Percentiles rank a stretch among this genome's conserved stretches.
phyloP scores from a whole-genome alignment of 2,888 invertebrate genomes.

The Criorhina ranunculi region DNA sequence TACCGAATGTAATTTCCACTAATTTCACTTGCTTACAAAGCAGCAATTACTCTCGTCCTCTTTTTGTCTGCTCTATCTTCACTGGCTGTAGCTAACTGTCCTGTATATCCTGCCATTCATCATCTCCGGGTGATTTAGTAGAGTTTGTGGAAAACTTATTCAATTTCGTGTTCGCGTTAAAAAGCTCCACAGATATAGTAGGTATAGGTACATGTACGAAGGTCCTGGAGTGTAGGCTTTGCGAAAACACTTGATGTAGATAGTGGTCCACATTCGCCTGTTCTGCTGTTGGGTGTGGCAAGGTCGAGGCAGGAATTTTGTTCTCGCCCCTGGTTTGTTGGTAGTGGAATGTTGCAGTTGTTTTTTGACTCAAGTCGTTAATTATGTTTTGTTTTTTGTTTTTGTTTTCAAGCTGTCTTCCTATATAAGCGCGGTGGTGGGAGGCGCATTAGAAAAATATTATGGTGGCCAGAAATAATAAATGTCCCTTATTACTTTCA shows the following conservation, averaged over 20 bases:
- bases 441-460: slow-evolving; percentile 22
- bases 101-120: slow-evolving; percentile 66
- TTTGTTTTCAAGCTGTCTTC: slow-evolving; percentile 23
- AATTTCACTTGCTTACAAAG: slow-evolving; percentile 64
- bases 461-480: slow-evolving; percentile 29
- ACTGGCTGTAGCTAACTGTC: slow-evolving; percentile 46
- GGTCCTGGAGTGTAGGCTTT: slow-evolving; percentile 37
- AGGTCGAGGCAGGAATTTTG: slow-evolving; percentile 49
- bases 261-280: slow-evolving; percentile 46
- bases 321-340: slow-evolving; percentile 31
- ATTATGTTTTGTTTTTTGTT: slow-evolving; percentile 59
- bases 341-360: slow-evolving; percentile 57
- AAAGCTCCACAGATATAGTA: slow-evolving; percentile 49
- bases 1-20: slow-evolving; percentile 66
- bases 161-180: slow-evolving; percentile 71
- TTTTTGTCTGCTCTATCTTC: slow-evolving; percentile 36
- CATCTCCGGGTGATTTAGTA: slow-evolving; percentile 70
- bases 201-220: too few species aligned
- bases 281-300: slow-evolving; percentile 9
- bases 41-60: slow-evolving; percentile 51
- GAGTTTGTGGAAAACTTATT: slow-evolving; percentile 72
- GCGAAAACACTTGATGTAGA: slow-evolving; percentile 62
- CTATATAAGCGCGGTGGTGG: slow-evolving; percentile 1
- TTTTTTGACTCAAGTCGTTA: slow-evolving; percentile 62
- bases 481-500: slow-evolving; percentile 43